Conservation (phyloP, 2,888 invertebrate genomes). For the Torymus tubicola region DNA sequence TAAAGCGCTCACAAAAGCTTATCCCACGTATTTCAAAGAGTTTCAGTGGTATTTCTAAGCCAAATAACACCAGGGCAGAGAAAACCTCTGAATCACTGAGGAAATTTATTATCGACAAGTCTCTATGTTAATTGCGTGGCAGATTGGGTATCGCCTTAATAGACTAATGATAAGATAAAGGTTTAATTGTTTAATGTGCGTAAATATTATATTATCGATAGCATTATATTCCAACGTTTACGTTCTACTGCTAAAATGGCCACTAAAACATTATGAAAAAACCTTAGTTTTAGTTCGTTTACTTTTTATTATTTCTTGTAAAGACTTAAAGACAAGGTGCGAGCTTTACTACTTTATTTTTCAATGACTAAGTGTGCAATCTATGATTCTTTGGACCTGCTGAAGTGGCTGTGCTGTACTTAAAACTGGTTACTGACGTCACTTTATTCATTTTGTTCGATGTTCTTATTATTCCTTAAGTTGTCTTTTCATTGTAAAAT, state of each 20-base stretch:
- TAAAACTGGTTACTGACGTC: conserved; percentile 58
- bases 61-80: conserved; percentile 39
- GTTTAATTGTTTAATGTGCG: conserved; percentile 52
- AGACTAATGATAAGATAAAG: conserved; percentile 53
- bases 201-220: conserved; percentile 55
- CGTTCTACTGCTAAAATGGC: conserved; percentile 29
- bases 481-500: conserved; percentile 18
- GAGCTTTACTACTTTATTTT: conserved; percentile 46
- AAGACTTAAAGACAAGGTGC: conserved; percentile 40
- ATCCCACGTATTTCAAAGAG: conserved; percentile 64
- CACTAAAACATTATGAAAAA: conserved; percentile 37
- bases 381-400: conserved; percentile 49
- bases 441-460: conserved; percentile 40
- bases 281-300: conserved; percentile 42
- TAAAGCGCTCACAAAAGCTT: conserved; percentile 70
- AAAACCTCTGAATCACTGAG: conserved; percentile 58
- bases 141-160: conserved; percentile 67
- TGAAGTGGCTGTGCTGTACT: conserved; percentile 59
- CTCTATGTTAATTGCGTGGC: conserved; percentile 70
- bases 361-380: conserved; percentile 51
- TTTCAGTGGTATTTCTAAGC: conserved; percentile 57
- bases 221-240: conserved; percentile 48
- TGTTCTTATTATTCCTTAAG: conserved; percentile 15
- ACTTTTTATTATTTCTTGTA: conserved; percentile 43
- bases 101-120: conserved; percentile 71